A percentile compares a stretch with the other conserved stretches of the same genome.
These are phyloP conservation scores for Mesochorus sp. DNA, from an alignment of 2,888 invertebrate genomes.

Conservation along the genomic window DNA sequence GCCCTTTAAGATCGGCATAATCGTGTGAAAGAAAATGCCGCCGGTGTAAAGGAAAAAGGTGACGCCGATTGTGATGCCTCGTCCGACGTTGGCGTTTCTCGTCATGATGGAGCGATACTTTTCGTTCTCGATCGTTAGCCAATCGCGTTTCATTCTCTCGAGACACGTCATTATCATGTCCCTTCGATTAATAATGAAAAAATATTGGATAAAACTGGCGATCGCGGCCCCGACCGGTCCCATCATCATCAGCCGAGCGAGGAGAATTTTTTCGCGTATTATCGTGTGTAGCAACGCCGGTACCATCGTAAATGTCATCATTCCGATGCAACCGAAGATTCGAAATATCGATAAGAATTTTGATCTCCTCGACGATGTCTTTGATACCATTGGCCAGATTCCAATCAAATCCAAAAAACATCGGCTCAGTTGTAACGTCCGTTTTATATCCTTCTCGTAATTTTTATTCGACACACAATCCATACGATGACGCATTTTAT, in stretches of 20 bases:
- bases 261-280: conserved; percentile 17
- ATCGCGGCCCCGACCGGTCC: conserved; percentile 5
- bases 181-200: conserved; percentile 2
- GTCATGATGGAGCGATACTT: conserved; percentile 46
- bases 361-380: conserved; percentile 1
- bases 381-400: conserved; percentile 47
- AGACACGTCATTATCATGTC: conserved; percentile 62
- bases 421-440: conserved; percentile 32
- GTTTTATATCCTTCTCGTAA: conserved; percentile 38
- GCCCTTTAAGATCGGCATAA: conserved; percentile 52
- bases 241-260: conserved; percentile 2
- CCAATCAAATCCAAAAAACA: conserved; percentile 40
- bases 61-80: conserved; percentile 55
- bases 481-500: not conserved
- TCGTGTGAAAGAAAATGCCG: conserved; percentile 54
- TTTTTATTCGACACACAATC: conserved; percentile 1
- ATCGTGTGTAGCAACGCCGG: conserved; percentile 22
- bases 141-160: conserved; percentile 68
- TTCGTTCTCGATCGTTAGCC: conserved; percentile 62
- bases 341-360: conserved; percentile 29
- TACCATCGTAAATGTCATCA: conserved; percentile 17
- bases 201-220: conserved; percentile 23
- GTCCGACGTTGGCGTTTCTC: conserved; percentile 48
- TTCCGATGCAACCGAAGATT: not conserved
- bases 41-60: conserved; percentile 62